Base-by-base conservation (phyloP, 2,113 vertebrate species). In the Vulpes ferrilata region DNA sequence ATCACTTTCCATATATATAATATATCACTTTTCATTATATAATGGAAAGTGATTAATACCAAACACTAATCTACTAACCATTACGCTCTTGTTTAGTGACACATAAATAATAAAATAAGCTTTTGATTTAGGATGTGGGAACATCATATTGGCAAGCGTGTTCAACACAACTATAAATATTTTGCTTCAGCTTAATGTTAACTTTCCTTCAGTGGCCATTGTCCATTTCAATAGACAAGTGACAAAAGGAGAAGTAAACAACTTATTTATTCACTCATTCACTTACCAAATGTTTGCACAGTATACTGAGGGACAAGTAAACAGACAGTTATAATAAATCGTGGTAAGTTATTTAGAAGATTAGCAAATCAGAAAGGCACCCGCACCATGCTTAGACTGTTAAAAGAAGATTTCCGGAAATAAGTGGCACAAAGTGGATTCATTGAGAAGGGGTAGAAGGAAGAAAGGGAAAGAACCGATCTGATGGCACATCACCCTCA, bases 121-220 rank as follows among this genome's bases (percentile, higher is more conserved):
- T 85, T 85, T 93, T 86, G 65, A 76, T 5, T 74, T 93, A 94
- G 38, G 81, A 67, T 87, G 16, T 62, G 17, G 67, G 25, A 67
- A 30, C 6, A 30, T 55, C 10, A 30, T 82, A 9, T 76, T 48
- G 59, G 8, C 73, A 82, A 93, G 43, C 6, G 88, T 80, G 4
- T 0, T 64, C 48, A 38, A 73, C 23, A 43, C 13, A 69, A 84
- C 67, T 62, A 84, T 84, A 96, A 69, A 38, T 69, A 71, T 81
- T 91, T 96, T 85, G n/a, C 38, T 94, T 96, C 30, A 81, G 20
- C 7, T 74, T 69, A 90, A 78, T 53, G 12, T 84, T 53, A 92
- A 30, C 80, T 62, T 79, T 67, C 3, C 43, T 88, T 76, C 67
- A 17, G 11, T 76, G 25, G 5, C 38, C 79, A 1, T 22, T 64